These are phyloP conservation scores for Folsomia candida DNA, from an alignment of 2,888 invertebrate species.

Conservation along the genomic window DNA sequence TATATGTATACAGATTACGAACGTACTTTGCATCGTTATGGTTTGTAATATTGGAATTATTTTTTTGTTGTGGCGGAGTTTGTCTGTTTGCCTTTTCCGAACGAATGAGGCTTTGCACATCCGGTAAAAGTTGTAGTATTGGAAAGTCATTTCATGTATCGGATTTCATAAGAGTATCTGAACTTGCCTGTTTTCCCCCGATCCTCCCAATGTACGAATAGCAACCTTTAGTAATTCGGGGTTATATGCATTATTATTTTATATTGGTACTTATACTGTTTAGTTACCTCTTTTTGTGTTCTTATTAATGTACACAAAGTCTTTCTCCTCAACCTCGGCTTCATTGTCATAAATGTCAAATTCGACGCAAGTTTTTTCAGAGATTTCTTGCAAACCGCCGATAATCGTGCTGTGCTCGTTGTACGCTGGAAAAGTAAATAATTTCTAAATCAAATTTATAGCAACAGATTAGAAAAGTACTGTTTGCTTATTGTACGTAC, in stretches of 20 bases:
- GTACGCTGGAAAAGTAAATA: slow-evolving; percentile 33
- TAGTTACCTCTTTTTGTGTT: slow-evolving; percentile 36
- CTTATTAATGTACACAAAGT: slow-evolving; percentile 35
- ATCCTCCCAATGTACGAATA: slow-evolving; percentile 46
- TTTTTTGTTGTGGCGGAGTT: no score
- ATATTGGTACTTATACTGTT: no score
- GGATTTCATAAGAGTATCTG: neutral
- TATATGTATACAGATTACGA: no score
- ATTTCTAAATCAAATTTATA: neutral
- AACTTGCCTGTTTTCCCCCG: slow-evolving; percentile 43
- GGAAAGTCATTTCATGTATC: neutral
- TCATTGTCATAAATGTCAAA: slow-evolving; percentile 40
- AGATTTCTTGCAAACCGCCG: slow-evolving; percentile 41
- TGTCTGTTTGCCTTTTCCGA: neutral
- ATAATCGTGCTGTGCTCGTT: slow-evolving; percentile 39
- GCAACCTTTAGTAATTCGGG: no score
- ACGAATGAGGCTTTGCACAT: neutral
- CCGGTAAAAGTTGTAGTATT: neutral
- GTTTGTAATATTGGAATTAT: no score
- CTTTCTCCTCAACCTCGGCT: slow-evolving; percentile 17
- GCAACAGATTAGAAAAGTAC: neutral
- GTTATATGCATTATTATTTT: no score
- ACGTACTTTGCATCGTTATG: no score
- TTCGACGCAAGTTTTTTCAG: slow-evolving; percentile 42
- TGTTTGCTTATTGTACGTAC: slow-evolving; percentile 24